Base-by-base conservation (phyloP, 2,113 vertebrate species). In the Abramis brama region DNA sequence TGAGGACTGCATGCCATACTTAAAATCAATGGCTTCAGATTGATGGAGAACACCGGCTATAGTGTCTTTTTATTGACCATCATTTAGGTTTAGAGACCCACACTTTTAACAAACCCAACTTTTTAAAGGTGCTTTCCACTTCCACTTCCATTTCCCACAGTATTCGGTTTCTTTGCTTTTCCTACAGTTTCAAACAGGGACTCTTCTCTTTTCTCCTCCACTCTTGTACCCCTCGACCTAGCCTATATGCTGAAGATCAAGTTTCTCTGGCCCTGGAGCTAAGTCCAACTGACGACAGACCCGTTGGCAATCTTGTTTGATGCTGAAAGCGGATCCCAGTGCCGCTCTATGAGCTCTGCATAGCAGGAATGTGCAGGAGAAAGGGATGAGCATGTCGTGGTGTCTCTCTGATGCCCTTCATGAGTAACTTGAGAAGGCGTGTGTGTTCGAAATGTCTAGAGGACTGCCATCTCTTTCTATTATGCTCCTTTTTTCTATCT, bases 261-360 rank as follows among this genome's bases (percentile, higher is more conserved):
- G 92, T 95, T 95, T 94, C 94, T 94, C 90, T 93, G 91, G 91
- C 93, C 84, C 93, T 91, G 90, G 91, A 64, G 90, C 90, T 91
- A 92, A 91, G 92, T 87, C 91, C 92, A 90, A 90, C 92, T 91
- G 94, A 95, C 91, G 92, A 94, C 93, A 93, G 94, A 90, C 85
- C 92, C 82, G 91, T 91, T 92, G 91, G 93, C 90, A 79, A 90
- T 74, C 87, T 79, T 88, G 88, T 88, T 91, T 92, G 93, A 94
- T 93, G 91, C 90, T 89, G 89, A 87, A 89, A 92, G 89, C 85
- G 62, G 93, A 95, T 94, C 92, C 59, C 86, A 82, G 79, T 62
- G 88, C 91, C 91, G 74, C 91, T 94, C 93, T 91, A 90, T 88
- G 88, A 89, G 86, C 87, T 82, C 79, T 89, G 87, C 87, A 88